Percentiles rank a stretch among this genome's conserved stretches.
phyloP scores from a whole-genome alignment of 2,113 vertebrate species.

The Lycaon pictus region DNA sequence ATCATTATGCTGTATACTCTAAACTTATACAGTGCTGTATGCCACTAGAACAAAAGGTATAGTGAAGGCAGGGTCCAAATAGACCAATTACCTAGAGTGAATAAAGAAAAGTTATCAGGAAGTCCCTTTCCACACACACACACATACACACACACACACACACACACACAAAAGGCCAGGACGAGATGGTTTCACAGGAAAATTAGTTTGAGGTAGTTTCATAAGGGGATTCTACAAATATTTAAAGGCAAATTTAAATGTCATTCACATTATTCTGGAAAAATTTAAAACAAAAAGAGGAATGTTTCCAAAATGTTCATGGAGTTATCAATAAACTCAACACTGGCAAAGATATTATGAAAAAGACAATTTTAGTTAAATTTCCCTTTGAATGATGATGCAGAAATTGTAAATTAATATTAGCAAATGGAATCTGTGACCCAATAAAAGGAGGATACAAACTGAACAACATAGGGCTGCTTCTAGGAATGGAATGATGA shows the following conservation, averaged over 20 bases:
- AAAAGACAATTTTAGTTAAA: not conserved
- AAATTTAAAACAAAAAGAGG: not conserved
- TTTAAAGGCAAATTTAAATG: not conserved
- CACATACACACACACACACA: too few species aligned
- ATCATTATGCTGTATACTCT: not conserved
- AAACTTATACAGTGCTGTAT: not conserved
- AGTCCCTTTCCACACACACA: not conserved
- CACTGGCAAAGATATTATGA: not conserved
- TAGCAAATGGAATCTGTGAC: not conserved
- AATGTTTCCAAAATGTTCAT: not conserved
- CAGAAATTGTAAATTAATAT: not conserved
- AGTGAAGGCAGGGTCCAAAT: not conserved
- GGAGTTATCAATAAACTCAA: not conserved
- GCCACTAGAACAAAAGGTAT: not conserved
- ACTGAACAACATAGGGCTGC: not conserved
- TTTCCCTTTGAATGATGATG: not conserved
- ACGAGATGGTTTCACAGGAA: not conserved
- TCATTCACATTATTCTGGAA: not conserved
- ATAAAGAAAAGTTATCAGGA: not conserved
- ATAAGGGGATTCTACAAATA: not conserved
- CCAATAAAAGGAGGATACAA: not conserved
- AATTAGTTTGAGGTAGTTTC: not conserved
- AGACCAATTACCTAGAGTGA: not conserved
- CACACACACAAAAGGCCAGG: not conserved
- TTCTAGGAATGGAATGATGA: not conserved